Evolutionary conservation across 1,140 invertebrate species (phyloP), one percentile per base, ranked within the genome.

Genomic region (Mesaphorura yosii): DNA sequence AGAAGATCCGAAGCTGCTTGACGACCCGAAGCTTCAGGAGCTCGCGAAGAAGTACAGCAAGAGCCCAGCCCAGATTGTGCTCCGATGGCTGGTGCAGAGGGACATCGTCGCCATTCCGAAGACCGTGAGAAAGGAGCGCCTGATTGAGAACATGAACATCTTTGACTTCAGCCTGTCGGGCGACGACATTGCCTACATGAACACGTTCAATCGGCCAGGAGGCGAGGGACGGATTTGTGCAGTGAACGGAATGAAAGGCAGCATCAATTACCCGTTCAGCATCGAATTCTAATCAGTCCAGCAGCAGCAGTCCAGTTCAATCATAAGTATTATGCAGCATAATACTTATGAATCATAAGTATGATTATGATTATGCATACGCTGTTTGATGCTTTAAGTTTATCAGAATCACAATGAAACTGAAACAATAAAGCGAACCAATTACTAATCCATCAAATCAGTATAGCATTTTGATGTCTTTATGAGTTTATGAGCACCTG

Each of bases 21-120:
- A 70, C 7, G 81, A 86, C 58, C 72, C 77, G 1, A 75, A 75
- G 50, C 57, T 88, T 14, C 75, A 76, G 57, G 63, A 66, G 17
- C 73, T 88, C 39, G 80, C 80, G 17, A 68, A 77, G 14, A 83
- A 81, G 62, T 76, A 84, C 64, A 71, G 72, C 0, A 86, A 84
- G 64, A 76, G 75, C 19, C 59, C 77, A 1, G 84, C 84, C 7
- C 85, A 88, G 65, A 72, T 88, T 47, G 73, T 78, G 28, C 68
- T 86, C 42, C 72, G 78, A 44, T 81, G 80, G 70, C 61, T 81
- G 68, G 81, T 85, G 48, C 82, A 90, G 64, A 74, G 82, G 46
- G 84, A 81, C 4, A 74, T 86, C 26, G 72, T 82, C 26, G 80
- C 85, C 0, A 82, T 92, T 61, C 87, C 88, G 1, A 92, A 92